Evolutionary conservation across 2,888 invertebrate genomes (phyloP), one percentile per base, ranked within the genome.

Genomic region (Hyppa rectilinea): DNA sequence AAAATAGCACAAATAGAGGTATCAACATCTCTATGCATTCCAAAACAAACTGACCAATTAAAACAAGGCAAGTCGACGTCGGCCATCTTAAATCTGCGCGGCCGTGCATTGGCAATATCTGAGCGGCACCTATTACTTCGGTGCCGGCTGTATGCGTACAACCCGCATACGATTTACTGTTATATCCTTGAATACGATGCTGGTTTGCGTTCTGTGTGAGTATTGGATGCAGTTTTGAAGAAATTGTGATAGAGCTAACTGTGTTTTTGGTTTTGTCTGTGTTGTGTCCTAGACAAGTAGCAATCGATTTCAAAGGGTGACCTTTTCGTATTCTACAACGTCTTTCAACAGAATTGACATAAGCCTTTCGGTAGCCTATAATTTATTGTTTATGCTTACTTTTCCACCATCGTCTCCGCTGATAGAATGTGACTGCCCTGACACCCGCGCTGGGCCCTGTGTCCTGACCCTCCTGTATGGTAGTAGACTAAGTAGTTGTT

Each of bases 41-140:
- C 78, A 81, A 68, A 81, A 85, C 83, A 85, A 87, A 87, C 88
- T 85, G 89, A 86, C 93, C 95, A 95, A 95, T 95, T 95, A 95
- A 95, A 95, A 95, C 95, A 92, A 93, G 94, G 92, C 95, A 95
- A 95, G 95, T 95, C 92, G 88, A 88, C 91, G 93, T 89, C 90
- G 90, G 93, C 93, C 94, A 94, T 95, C 95, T 95, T 95, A 95
- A 95, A 95, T 95, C 95, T 94, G 91, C 88, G 86, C 91, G 87
- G 87, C 88, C 92, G 89, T 92, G 93, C 95, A 95, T 94, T 94
- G 95, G 91, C 95, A 95, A 95, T 95, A 95, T 94, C 94, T 93
- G 92, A 89, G 91, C 89, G 88, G 90, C 90, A 91, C 91, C 92
- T 92, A 92, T 92, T 92, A 90, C 91, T 89, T 87, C 79, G 80